phyloP scores from a whole-genome alignment of 2,113 vertebrate genomes.

The Neotragus pygmaeus region DNA sequence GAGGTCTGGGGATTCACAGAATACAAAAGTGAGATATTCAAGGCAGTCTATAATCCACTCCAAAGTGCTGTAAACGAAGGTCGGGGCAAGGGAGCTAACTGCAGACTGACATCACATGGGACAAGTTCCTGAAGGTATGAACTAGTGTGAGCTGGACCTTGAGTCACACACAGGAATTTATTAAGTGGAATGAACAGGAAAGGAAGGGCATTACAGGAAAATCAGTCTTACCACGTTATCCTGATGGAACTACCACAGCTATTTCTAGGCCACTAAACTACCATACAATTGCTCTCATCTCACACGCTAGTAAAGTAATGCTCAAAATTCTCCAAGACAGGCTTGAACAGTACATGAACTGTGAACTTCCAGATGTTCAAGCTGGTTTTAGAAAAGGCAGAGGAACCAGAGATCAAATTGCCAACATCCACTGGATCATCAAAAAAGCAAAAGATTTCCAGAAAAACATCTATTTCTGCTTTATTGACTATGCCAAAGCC shows the following conservation, averaged over 20 bases:
- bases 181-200: not conserved
- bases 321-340: not conserved
- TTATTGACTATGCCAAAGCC: not conserved
- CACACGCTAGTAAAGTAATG: not conserved
- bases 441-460: not conserved
- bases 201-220: not conserved
- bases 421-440: not conserved
- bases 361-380: not conserved
- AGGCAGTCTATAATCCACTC: not conserved
- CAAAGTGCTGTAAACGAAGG: not conserved
- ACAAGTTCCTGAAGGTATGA: not conserved
- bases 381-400: not conserved
- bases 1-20: not conserved
- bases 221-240: not conserved
- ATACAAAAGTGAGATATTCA: not conserved
- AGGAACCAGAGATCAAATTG: not conserved
- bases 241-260: not conserved
- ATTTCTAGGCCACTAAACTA: not conserved
- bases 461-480: not conserved
- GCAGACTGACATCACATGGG: not conserved
- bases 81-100: not conserved
- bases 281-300: not conserved
- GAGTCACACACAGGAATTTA: constrained; percentile 2
- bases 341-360: not conserved
- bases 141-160: not conserved